Conservation (phyloP, 1,140 invertebrate genomes). For the Musca domestica region DNA sequence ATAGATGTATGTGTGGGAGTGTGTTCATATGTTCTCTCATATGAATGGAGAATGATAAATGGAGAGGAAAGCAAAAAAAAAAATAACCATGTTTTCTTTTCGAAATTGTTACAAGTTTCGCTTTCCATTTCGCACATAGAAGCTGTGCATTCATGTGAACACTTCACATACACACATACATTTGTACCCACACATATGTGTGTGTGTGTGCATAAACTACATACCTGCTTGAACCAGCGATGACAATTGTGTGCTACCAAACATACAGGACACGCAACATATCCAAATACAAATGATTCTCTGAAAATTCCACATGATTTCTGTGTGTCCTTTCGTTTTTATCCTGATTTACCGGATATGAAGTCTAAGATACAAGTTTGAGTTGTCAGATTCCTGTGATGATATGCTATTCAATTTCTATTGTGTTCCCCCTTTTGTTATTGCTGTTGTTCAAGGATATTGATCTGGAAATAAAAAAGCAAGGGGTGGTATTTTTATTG, state of each 20-base stretch:
- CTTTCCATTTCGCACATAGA: not conserved
- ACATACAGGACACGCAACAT: constrained; percentile 24
- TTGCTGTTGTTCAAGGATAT: not conserved
- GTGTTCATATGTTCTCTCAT: too few species aligned
- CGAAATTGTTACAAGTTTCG: not conserved
- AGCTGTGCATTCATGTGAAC: not conserved
- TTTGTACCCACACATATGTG: not conserved
- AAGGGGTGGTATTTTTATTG: too few species aligned
- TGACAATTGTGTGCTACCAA: constrained; percentile 26
- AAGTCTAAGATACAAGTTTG: not conserved
- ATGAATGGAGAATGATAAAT: constrained; percentile 10
- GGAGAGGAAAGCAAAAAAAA: not conserved
- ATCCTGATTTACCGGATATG: not conserved
- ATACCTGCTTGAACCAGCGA: constrained; percentile 21
- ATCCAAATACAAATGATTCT: constrained; percentile 27
- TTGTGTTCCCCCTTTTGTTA: too few species aligned
- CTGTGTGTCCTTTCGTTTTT: not conserved
- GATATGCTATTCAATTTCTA: not conserved
- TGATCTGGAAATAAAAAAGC: too few species aligned
- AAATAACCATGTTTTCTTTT: constrained; percentile 2
- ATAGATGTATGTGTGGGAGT: constrained; percentile 13
- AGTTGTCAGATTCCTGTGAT: not conserved
- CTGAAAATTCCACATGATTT: constrained; percentile 24
- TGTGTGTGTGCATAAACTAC: constrained; percentile 1
- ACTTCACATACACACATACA: not conserved